phyloP scores from a whole-genome alignment of 1,140 invertebrate genomes.

The Goniozus legneri region DNA sequence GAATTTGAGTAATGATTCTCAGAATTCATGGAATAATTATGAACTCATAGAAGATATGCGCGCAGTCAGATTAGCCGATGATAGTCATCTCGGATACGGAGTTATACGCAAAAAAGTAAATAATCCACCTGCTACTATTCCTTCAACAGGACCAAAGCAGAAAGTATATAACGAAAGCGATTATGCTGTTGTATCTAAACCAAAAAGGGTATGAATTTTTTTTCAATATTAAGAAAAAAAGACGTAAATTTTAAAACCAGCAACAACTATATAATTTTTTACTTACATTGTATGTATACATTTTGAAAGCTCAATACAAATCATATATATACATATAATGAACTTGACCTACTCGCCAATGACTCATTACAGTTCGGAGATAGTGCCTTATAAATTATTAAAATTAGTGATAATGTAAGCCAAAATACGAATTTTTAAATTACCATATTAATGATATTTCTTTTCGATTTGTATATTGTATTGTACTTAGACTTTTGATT shows the following conservation, averaged over 20 bases:
- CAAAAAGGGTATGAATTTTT: constrained; percentile 67
- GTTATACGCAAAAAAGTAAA: constrained; percentile 66
- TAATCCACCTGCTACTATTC: constrained; percentile 47
- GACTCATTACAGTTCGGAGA: constrained; percentile 33
- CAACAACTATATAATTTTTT: constrained; percentile 6
- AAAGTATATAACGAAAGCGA: constrained; percentile 71
- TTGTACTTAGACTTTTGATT: constrained; percentile 26
- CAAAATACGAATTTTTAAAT: too few species aligned
- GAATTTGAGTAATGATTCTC: constrained; percentile 40
- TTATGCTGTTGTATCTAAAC: constrained; percentile 77
- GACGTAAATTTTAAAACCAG: constrained; percentile 5
- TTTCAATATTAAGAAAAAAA: neutral
- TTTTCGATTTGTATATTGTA: constrained; percentile 14
- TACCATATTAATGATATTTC: too few species aligned
- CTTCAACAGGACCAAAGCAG: constrained; percentile 57
- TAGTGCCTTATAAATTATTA: constrained; percentile 25
- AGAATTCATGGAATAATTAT: constrained; percentile 62
- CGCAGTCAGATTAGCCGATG: constrained; percentile 67
- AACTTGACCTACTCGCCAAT: too few species aligned
- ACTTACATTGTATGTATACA: too few species aligned
- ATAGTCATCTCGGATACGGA: constrained; percentile 74
- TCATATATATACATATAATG: too few species aligned
- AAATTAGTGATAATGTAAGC: too few species aligned
- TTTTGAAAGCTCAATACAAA: too few species aligned
- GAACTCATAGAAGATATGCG: constrained; percentile 67